Evolutionary conservation across 2,113 vertebrate genomes (phyloP), one percentile per base, ranked within the genome.

Genomic region (Formicarius rufipectus): DNA sequence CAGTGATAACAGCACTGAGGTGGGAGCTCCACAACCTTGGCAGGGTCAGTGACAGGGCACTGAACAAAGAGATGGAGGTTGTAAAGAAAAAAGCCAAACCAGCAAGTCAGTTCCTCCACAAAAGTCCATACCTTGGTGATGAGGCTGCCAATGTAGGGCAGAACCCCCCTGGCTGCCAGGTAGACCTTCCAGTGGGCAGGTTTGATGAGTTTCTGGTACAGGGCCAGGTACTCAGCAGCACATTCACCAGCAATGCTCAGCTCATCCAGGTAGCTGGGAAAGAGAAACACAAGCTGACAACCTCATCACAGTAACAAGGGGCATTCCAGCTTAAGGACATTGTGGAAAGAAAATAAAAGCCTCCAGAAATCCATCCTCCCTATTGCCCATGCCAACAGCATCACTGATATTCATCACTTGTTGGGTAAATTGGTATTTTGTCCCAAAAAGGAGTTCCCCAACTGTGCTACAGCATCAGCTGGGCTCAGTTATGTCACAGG

Each of bases 131-230:
- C 99, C 99, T 99, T 99, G 47, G 99, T 99, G 97, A 99, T 99
- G 87, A 99, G 98, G 97, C 99, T 99, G 77, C 99, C 99, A 6
- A 99, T 98, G 7, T 99, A 99, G 39, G 99, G 99, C 90, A 99
- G 98, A 90, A 99, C 99, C 3, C 99, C 99, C 10, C 99, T 98
- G 9, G 99, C 99, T 14, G 99, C 99, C 86, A 99, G 97, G 96
- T 99, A 99, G 81, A 99, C 98, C 91, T 99, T 99, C 99, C 99
- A 99, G 96, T 99, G 99, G 31, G 99, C 98, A 0, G 99, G 99
- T 82, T 99, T 99, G 97, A 99, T 99, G 89, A 99, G 98, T 73
- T 99, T 99, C 98, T 99, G 99, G 89, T 99, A 99, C 68, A 99
- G 97, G 5, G 98, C 98, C 92, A 99, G 96, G 97, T 99, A 99